Evolutionary conservation across 2,888 invertebrate genomes (phyloP).

Genomic region (Chaitophorus viminalis): DNA sequence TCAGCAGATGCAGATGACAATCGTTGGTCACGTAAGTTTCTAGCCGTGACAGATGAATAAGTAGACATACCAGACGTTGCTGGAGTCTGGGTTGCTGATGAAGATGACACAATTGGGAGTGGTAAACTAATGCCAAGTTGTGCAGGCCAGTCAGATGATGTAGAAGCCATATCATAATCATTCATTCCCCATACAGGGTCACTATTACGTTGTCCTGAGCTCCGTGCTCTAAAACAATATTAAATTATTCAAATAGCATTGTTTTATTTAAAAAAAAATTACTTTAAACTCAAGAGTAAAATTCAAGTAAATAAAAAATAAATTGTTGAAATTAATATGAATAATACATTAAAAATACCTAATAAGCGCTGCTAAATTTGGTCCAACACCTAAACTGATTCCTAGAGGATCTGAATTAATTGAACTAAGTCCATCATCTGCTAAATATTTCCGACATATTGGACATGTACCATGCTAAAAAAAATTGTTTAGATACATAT

Average conservation of each 20-base stretch:
- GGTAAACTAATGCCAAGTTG: slow-evolving; percentile 52
- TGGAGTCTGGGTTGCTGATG: slow-evolving; percentile 55
- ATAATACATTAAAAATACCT: slow-evolving; percentile 63
- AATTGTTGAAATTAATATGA: not conserved
- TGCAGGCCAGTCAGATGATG: slow-evolving; percentile 57
- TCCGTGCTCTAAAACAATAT: slow-evolving; percentile 35
- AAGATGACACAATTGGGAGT: slow-evolving; percentile 39
- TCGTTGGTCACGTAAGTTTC: slow-evolving; percentile 49
- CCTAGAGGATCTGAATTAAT: slow-evolving; percentile 63
- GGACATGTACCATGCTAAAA: slow-evolving; percentile 91
- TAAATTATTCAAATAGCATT: not conserved
- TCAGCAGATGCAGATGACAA: slow-evolving; percentile 41
- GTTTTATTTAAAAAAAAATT: not conserved
- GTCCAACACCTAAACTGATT: slow-evolving; percentile 64
- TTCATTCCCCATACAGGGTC: slow-evolving; percentile 52
- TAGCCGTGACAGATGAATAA: slow-evolving; percentile 56
- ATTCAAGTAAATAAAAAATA: not conserved
- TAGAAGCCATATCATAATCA: slow-evolving; percentile 52
- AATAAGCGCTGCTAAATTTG: slow-evolving; percentile 65
- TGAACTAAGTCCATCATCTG: slow-evolving; percentile 68
- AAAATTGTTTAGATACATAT: slow-evolving; percentile 51
- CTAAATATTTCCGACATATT: slow-evolving; percentile 85
- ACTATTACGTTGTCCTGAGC: slow-evolving; percentile 35
- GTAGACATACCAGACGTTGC: slow-evolving; percentile 46
- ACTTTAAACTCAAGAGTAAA: too few species aligned